Conservation (phyloP, 1,140 invertebrate genomes). For the Schlechtendalia chinensis region DNA sequence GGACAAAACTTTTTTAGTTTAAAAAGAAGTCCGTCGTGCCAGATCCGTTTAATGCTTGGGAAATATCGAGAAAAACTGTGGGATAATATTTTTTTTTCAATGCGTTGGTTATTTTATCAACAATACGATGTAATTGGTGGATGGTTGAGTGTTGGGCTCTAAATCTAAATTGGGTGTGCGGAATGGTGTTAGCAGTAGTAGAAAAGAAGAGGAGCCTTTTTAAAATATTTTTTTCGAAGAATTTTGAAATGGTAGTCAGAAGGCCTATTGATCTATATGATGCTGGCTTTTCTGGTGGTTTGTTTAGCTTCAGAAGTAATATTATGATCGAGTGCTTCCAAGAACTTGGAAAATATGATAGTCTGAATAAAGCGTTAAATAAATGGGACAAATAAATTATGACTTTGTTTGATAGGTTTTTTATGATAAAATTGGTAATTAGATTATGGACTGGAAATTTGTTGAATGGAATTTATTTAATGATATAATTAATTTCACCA, state of each 20-base stretch:
- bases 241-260: conserved; percentile 53
- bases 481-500: conserved; percentile 10
- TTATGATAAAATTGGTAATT: conserved; percentile 23
- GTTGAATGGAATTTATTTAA: conserved; percentile 13
- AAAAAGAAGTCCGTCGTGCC: conserved; percentile 46
- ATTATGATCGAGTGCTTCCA: conserved; percentile 56
- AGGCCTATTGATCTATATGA: conserved; percentile 55
- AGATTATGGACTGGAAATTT: conserved; percentile 17
- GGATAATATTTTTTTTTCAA: conserved; percentile 52
- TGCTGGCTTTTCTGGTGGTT: conserved; percentile 50
- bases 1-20: conserved; percentile 41
- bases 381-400: conserved; percentile 20
- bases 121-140: conserved; percentile 37
- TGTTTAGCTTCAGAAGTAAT: conserved; percentile 54
- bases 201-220: conserved; percentile 49
- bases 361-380: conserved; percentile 46
- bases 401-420: conserved; percentile 27
- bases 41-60: conserved; percentile 51
- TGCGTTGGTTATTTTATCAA: conserved; percentile 2
- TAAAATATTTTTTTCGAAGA: conserved; percentile 52
- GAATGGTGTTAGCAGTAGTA: conserved; percentile 41
- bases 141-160: conserved; percentile 40
- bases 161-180: conserved; percentile 50
- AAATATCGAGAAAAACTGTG: conserved; percentile 55
- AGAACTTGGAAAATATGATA: conserved; percentile 27